A percentile compares a stretch with the other conserved stretches of the same genome.
phyloP scores from a whole-genome alignment of 2,797 vertebrate species.

The Cheracebus regulus region DNA sequence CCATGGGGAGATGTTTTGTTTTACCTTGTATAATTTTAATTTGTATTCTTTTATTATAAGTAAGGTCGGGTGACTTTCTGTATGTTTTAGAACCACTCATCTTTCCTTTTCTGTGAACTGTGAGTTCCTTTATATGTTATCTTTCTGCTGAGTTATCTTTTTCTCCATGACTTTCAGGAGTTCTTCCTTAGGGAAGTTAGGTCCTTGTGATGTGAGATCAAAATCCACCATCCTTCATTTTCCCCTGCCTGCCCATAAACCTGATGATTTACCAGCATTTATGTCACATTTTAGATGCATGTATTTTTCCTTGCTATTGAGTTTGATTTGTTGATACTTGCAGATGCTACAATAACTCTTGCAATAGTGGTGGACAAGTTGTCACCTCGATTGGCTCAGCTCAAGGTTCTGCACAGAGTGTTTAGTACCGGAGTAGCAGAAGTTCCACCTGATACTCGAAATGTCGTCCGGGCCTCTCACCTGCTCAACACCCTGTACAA shows the following conservation, averaged over 20 bases:
- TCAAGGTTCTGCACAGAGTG: slow-evolving; percentile 95
- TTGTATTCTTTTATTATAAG: neutral
- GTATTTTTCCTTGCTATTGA: slow-evolving; percentile 1
- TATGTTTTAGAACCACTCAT: neutral
- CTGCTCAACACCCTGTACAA: slow-evolving; percentile 98
- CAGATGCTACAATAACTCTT: slow-evolving; percentile 95
- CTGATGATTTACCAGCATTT: neutral
- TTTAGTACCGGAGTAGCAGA: slow-evolving; percentile 98
- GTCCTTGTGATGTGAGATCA: neutral
- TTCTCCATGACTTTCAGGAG: neutral
- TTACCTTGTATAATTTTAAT: neutral
- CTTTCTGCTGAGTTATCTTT: neutral
- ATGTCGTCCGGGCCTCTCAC: slow-evolving; percentile 96
- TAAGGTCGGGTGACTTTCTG: neutral
- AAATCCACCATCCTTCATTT: neutral
- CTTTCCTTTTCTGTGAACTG: neutral
- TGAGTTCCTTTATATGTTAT: neutral
- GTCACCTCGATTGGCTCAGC: slow-evolving; percentile 92
- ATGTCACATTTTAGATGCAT: neutral
- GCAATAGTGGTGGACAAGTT: slow-evolving; percentile 92
- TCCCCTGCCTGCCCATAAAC: neutral
- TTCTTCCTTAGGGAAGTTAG: neutral
- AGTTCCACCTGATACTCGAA: slow-evolving; percentile 94
- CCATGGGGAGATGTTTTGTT: neutral
- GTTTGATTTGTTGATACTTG: slow-evolving; percentile 23